Evolutionary conservation across 2,113 vertebrate genomes (phyloP), one percentile per base, ranked within the genome.

Genomic region (Microtus pennsylvanicus): DNA sequence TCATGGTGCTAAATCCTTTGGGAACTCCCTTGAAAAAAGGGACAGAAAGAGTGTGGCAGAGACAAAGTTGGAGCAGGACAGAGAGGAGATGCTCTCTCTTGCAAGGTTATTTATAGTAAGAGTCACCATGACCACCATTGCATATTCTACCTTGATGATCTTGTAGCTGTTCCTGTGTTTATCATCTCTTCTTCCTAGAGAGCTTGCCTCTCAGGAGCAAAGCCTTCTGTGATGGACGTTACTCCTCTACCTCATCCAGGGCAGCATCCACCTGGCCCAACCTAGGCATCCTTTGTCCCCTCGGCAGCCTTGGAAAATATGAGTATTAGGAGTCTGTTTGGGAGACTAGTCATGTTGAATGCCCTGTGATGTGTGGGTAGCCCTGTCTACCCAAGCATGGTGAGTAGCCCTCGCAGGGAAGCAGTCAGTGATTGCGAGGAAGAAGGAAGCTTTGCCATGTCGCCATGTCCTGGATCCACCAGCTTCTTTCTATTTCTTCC

Each of bases 151-250:
- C 61, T 1, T 3, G 5, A 30, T 10, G 30, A 42, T n/a, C 90
- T 74, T 50, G 35, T 33, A 81, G 33, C 42, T 58, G n/a, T 4
- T 21, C 26, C 3, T 28, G 26, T 63, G 22, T 90, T 87, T 26
- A 12, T 24, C 45, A 38, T 50, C 19, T 45, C 21, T 72, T 24
- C 74, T 92, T 42, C n/a, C 45, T n/a, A 21, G 33, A 58, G 33
- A 67, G 47, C 19, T 67, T 69, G 69, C 58, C n/a, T 5, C 69
- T 77, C 3, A 0, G 45, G 21, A 82, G 72, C 47, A 47, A 10
- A 45, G 35, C 13, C 55, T 33, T 1, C 67, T 4, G 42, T 33
- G 28, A 3, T 2, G 1, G 3, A 4, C 1, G 0, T 47, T 0
- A 1, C n/a, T 76, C 74, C 45, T 1, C 14, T 7, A 58, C 52